Evolutionary conservation across 2,888 invertebrate genomes (phyloP), one percentile per base, ranked within the genome.

Genomic region (Elmis aenea): DNA sequence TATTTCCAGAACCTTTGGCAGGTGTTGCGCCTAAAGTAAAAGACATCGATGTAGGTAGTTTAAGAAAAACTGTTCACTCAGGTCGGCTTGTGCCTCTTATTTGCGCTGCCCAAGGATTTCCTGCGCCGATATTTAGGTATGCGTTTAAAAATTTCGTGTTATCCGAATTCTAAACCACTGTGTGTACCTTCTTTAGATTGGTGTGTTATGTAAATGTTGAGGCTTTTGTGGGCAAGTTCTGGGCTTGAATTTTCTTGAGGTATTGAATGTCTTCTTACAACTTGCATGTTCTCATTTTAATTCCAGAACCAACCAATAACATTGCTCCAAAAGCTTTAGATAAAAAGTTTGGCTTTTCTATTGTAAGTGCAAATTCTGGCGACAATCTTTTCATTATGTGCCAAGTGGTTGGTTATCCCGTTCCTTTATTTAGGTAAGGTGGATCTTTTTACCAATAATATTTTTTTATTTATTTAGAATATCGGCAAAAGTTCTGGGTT

Each of bases 361-460:
- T 54, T 27, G 37, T 54, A 24, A 31, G 35, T 6, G 21, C 33
- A 2, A 15, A 28, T 12, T 10, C 24, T 5, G 26, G 61, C 38
- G 66, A 68, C 52, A 66, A 71, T 51, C 72, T 75, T 42, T 77
- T 79, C 55, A 68, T 85, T 65, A 73, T 77, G 54, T 84, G 84
- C 65, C 78, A 80, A 62, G 77, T 81, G 49, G 76, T 79, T 60
- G 81, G 79, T 58, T 83, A 73, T 64, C 84, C 85, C 44, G 76
- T 77, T 46, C 84, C 84, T 46, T 59, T 76, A 54, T 82, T 77
- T 76, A 83, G 83, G 84, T 83, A 76, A 69, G 71, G 72, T 27
- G 35, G 74, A 66, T 18, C 18, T 5, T 18, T 18, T 18, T 18
- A 5, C 5, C 5, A 18, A 5, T 18, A 18, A 18, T 18, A 18